Percentiles rank a stretch among this genome's conserved stretches.
Evolutionary conservation across 2,797 vertebrate species (phyloP).

Genomic region (Acanthurus leucopareius): DNA sequence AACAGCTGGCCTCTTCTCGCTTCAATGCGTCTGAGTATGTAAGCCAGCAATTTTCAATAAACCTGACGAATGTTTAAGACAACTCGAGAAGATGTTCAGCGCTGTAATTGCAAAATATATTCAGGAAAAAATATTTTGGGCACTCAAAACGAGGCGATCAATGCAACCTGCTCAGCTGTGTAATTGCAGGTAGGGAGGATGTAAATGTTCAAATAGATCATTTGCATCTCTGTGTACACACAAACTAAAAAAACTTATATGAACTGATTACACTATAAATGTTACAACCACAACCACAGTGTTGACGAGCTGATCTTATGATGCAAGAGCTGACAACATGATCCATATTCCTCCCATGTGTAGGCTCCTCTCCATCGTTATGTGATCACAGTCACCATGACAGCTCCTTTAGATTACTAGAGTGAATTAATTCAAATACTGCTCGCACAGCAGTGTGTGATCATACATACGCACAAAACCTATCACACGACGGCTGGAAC

Average conservation of each 20-base stretch:
- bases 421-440: conserved; percentile 52
- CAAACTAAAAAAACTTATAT: conserved; percentile 24
- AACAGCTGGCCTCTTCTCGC: conserved; percentile 65
- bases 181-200: conserved; percentile 49
- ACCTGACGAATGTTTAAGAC: conserved; percentile 54
- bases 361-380: conserved; percentile 4
- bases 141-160: conserved; percentile 36
- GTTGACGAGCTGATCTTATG: conserved; percentile 6
- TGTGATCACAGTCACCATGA: conserved; percentile 29
- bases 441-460: conserved; percentile 5
- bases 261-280: conserved; percentile 30
- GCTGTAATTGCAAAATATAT: conserved; percentile 30
- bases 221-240: not conserved
- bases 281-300: not conserved
- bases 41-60: conserved; percentile 55
- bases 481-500: conserved; percentile 36
- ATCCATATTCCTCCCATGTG: conserved; percentile 11
- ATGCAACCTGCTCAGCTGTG: conserved; percentile 53
- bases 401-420: conserved; percentile 44
- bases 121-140: conserved; percentile 25
- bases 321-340: conserved; percentile 19
- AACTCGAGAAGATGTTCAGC: conserved; percentile 47
- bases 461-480: conserved; percentile 16
- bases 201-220: conserved; percentile 28
- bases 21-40: conserved; percentile 40